Conservation (phyloP, 1,140 invertebrate species). For the Yoshiicerus persimilis region DNA sequence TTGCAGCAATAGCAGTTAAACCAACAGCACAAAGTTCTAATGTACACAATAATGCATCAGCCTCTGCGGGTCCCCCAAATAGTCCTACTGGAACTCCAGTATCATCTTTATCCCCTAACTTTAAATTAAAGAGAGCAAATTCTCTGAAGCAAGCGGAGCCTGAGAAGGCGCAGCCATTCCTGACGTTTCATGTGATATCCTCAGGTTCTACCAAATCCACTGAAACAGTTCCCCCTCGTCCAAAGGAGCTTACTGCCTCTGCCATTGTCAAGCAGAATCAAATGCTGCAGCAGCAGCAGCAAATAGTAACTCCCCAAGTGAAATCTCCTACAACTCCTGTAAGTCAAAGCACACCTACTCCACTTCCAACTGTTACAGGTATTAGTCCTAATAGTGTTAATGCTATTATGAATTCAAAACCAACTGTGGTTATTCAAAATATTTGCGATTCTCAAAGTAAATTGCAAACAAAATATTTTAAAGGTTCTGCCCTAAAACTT, state of each 20-base stretch:
- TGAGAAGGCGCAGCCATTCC: constrained; percentile 25
- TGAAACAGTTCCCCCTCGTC: constrained; percentile 39
- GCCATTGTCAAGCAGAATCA: neutral
- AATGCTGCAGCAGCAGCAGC: neutral
- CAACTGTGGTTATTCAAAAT: neutral
- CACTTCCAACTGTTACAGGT: neutral
- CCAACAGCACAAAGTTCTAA: neutral
- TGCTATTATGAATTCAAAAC: neutral
- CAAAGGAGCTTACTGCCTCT: constrained; percentile 39
- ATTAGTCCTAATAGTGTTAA: constrained; percentile 30
- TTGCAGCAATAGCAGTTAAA: constrained; percentile 54
- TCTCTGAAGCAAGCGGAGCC: neutral
- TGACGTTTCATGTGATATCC: constrained; percentile 46
- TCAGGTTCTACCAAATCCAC: constrained; percentile 39
- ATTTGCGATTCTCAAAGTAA: neutral
- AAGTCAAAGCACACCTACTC: neutral
- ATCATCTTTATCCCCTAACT: neutral
- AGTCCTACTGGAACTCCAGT: neutral
- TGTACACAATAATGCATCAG: neutral
- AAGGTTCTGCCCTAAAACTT: neutral
- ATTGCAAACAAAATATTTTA: neutral
- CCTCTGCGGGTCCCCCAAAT: neutral
- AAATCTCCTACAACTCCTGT: neutral
- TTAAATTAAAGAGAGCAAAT: constrained; percentile 4
- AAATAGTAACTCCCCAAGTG: neutral